Conservation (phyloP, 2,113 vertebrate species). For the Solea solea region DNA sequence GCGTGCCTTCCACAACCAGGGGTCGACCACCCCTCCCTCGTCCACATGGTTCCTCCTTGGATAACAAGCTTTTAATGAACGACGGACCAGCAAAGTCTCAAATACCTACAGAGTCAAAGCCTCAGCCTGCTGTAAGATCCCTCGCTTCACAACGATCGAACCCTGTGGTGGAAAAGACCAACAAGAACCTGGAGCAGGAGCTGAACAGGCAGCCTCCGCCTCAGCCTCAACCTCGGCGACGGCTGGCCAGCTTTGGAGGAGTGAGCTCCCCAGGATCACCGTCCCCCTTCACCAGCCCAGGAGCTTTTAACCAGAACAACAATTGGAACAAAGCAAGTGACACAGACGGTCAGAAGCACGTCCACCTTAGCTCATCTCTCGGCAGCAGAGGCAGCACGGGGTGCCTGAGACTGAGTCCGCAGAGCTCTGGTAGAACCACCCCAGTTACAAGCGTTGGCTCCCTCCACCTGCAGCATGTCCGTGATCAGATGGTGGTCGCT, state of each 20-base stretch:
- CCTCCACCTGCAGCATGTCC: constrained; percentile 90
- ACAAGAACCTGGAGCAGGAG: constrained; percentile 86
- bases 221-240: constrained; percentile 82
- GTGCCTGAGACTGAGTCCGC: constrained; percentile 88
- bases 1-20: constrained; percentile 72
- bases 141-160: constrained; percentile 82
- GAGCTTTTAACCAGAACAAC: constrained; percentile 82
- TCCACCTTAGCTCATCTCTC: constrained; percentile 81
- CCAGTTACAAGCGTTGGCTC: constrained; percentile 88
- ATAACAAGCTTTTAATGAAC: constrained; percentile 73
- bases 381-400: constrained; percentile 80
- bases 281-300: constrained; percentile 87
- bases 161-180: constrained; percentile 86
- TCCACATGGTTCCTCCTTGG: constrained; percentile 57
- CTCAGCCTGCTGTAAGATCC: constrained; percentile 80
- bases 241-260: constrained; percentile 94
- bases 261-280: constrained; percentile 88
- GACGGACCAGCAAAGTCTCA: constrained; percentile 79
- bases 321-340: constrained; percentile 85
- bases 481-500: constrained; percentile 97
- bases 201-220: constrained; percentile 72
- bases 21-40: constrained; percentile 80
- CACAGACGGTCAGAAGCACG: constrained; percentile 72
- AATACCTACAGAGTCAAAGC: constrained; percentile 79
- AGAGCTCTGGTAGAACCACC: constrained; percentile 89